phyloP scores from a whole-genome alignment of 2,113 vertebrate genomes.

The Oryzias curvinotus region DNA sequence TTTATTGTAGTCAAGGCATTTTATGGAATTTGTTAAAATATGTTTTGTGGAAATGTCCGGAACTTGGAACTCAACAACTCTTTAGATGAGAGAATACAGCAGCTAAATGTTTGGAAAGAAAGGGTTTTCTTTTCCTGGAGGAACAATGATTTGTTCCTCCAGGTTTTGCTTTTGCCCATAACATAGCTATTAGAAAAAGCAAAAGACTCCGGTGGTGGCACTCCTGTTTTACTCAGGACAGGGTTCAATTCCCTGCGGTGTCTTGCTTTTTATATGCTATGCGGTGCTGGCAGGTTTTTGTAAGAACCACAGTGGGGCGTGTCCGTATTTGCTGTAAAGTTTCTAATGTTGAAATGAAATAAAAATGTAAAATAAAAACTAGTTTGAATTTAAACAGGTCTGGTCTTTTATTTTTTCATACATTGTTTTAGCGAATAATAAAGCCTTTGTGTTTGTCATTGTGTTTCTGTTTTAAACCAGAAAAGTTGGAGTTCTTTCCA shows the following conservation, averaged over 20 bases:
- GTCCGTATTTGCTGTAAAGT: no score
- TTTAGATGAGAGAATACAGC: slow-evolving; percentile 61
- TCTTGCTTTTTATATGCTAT: slow-evolving; percentile 80
- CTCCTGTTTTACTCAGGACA: slow-evolving; percentile 84
- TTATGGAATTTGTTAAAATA: slow-evolving; percentile 17
- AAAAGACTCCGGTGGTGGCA: slow-evolving; percentile 95
- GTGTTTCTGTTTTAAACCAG: no score
- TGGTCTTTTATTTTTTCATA: no score
- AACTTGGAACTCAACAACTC: slow-evolving; percentile 33
- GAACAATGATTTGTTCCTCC: slow-evolving; percentile 90
- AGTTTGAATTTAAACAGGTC: no score
- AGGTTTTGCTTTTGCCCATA: slow-evolving; percentile 94
- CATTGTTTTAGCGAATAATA: no score
- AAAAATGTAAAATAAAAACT: no score
- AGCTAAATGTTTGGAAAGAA: slow-evolving; percentile 40
- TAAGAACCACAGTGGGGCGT: no score
- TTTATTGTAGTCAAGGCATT: slow-evolving; percentile 10
- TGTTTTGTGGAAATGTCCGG: slow-evolving; percentile 41
- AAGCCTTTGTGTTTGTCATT: no score
- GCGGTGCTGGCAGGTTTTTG: background rate
- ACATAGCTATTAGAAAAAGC: slow-evolving; percentile 84
- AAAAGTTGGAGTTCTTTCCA: no score
- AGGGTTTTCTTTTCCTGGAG: slow-evolving; percentile 94
- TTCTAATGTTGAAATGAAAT: no score
- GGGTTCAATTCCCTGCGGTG: slow-evolving; percentile 92